These are phyloP conservation scores for Xiphorhynchus erythropygius DNA, from an alignment of 2,797 vertebrate species.

Conservation along the genomic window DNA sequence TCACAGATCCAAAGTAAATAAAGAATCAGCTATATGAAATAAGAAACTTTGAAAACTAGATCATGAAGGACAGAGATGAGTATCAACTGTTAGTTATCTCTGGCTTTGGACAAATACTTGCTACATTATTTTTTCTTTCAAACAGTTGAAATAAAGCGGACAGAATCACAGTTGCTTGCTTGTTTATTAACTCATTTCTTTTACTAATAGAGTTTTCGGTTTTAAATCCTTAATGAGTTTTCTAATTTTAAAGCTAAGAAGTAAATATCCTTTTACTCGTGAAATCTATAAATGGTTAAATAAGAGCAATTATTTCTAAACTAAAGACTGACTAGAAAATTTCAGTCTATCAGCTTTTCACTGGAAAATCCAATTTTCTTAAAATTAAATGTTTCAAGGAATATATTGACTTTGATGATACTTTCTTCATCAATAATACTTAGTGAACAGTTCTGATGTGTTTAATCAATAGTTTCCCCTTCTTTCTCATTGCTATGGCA, in stretches of 20 bases:
- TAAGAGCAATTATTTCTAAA: neutral
- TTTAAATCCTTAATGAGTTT: neutral
- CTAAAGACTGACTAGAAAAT: neutral
- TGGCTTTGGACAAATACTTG: neutral
- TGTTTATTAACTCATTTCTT: neutral
- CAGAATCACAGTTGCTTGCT: neutral
- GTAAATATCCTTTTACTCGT: neutral
- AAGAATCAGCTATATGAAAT: neutral
- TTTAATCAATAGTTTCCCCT: neutral
- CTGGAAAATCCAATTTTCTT: neutral
- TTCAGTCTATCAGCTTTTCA: neutral
- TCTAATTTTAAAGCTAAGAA: neutral
- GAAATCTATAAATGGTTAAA: neutral
- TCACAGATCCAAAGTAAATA: neutral
- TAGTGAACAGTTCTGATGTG: neutral
- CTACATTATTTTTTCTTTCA: neutral
- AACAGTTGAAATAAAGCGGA: neutral
- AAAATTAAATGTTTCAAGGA: neutral
- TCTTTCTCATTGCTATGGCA: neutral
- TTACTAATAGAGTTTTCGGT: neutral
- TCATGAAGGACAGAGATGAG: neutral
- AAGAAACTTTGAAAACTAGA: neutral
- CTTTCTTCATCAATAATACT: neutral
- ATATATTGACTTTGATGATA: neutral
- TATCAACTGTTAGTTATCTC: neutral